phyloP scores from a whole-genome alignment of 2,113 vertebrate species.

The Brachypteracias leptosomus region DNA sequence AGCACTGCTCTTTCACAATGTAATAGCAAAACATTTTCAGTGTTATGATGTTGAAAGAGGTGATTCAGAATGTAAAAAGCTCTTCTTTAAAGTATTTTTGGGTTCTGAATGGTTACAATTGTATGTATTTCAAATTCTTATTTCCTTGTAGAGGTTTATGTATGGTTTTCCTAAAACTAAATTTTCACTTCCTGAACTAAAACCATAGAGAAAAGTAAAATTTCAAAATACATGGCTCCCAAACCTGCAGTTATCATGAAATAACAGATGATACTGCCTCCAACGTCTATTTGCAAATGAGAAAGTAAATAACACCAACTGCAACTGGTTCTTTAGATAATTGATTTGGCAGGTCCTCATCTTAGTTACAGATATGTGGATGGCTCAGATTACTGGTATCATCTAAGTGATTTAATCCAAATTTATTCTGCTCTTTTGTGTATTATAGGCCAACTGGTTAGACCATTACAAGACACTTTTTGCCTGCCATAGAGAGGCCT shows the following conservation, averaged over 20 bases:
- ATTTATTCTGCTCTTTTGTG: neutral
- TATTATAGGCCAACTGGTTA: neutral
- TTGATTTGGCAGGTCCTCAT: neutral
- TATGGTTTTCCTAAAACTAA: neutral
- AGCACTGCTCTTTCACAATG: neutral
- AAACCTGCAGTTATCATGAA: neutral
- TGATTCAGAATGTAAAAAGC: conserved; percentile 41
- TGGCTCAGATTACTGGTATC: neutral
- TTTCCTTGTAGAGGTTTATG: neutral
- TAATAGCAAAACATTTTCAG: conserved; percentile 52
- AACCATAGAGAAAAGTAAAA: neutral
- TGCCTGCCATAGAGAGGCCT: neutral
- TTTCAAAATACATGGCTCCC: neutral
- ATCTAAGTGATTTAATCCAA: neutral
- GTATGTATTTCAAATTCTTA: neutral
- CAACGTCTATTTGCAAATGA: neutral
- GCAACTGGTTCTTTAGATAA: neutral
- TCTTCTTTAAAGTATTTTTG: neutral
- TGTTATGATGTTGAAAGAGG: neutral
- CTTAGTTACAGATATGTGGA: neutral
- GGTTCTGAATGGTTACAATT: neutral
- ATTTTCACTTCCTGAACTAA: neutral
- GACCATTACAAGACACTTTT: neutral
- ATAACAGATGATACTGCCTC: neutral
- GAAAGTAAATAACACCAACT: neutral